Evolutionary conservation across 2,888 invertebrate species (phyloP).

Genomic region (Gymnoscelis rufifasciata): DNA sequence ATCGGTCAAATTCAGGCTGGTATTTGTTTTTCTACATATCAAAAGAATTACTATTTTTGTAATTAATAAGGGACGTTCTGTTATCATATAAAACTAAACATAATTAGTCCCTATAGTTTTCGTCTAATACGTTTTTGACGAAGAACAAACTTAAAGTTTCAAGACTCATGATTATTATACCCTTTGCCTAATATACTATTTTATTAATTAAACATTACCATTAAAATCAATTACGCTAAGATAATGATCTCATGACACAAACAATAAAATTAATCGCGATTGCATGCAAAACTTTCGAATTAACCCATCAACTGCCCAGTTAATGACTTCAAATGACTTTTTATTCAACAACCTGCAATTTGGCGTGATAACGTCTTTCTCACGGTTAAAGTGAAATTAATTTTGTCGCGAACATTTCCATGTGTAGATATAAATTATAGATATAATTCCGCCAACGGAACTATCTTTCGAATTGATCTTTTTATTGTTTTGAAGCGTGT

Average conservation of each 20-base stretch:
- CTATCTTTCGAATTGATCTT: slow-evolving; percentile 22
- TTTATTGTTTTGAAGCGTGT: slow-evolving; percentile 2
- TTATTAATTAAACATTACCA: background rate
- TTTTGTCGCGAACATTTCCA: slow-evolving; percentile 19
- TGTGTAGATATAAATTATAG: slow-evolving; percentile 8
- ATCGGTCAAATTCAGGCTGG: no score
- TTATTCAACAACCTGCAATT: slow-evolving; percentile 20
- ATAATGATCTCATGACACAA: background rate
- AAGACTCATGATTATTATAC: no score
- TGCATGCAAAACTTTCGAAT: slow-evolving; percentile 21
- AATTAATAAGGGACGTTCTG: no score
- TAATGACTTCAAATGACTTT: slow-evolving; percentile 26
- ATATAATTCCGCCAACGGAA: slow-evolving; percentile 17
- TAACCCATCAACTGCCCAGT: slow-evolving; percentile 19
- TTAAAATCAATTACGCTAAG: slow-evolving; percentile 19
- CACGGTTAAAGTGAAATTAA: slow-evolving; percentile 28
- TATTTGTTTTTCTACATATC: no score
- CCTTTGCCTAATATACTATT: no score
- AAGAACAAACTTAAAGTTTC: no score
- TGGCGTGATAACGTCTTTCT: slow-evolving; percentile 22
- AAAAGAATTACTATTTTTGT: no score
- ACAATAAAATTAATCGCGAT: slow-evolving; percentile 15
- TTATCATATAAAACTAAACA: no score
- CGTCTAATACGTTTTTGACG: no score
- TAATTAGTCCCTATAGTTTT: no score